Conservation (phyloP, 2,797 vertebrate genomes). For the Melopsittacus undulatus region DNA sequence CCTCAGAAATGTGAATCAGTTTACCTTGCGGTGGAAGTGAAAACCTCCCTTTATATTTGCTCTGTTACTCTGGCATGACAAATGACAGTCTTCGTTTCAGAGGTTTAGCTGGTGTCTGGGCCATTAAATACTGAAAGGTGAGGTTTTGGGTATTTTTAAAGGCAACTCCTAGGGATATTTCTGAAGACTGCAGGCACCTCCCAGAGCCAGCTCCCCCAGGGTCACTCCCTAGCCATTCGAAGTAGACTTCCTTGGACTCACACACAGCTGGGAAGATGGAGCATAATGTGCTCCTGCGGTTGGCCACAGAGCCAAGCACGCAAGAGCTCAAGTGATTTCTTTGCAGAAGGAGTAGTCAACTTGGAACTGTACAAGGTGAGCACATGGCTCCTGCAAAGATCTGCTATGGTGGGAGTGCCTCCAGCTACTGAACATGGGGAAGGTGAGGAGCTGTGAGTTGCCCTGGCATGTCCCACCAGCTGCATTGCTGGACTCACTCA, state of each 20-base stretch:
- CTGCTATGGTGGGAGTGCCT: accelerated
- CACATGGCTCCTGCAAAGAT: background rate
- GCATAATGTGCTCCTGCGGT: accelerated
- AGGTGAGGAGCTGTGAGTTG: background rate
- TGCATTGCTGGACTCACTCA: accelerated
- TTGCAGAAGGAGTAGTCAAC: background rate
- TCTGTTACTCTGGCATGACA: background rate
- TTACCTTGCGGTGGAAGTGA: background rate
- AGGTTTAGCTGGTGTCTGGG: background rate
- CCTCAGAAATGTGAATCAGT: background rate
- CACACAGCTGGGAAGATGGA: background rate
- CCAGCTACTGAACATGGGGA: accelerated
- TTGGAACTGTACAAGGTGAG: background rate
- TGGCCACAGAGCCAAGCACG: background rate
- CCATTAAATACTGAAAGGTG: background rate
- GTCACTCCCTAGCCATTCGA: background rate
- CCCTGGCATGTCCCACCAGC: accelerated
- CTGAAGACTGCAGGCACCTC: accelerated
- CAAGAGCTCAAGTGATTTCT: background rate
- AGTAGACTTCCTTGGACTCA: background rate
- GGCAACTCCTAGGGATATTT: background rate
- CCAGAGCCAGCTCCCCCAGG: background rate
- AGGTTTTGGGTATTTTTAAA: background rate
- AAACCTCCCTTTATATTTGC: background rate
- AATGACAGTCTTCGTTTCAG: background rate